Conservation (phyloP, 2,888 invertebrate genomes). For the Mimumesa dahlbomi region DNA sequence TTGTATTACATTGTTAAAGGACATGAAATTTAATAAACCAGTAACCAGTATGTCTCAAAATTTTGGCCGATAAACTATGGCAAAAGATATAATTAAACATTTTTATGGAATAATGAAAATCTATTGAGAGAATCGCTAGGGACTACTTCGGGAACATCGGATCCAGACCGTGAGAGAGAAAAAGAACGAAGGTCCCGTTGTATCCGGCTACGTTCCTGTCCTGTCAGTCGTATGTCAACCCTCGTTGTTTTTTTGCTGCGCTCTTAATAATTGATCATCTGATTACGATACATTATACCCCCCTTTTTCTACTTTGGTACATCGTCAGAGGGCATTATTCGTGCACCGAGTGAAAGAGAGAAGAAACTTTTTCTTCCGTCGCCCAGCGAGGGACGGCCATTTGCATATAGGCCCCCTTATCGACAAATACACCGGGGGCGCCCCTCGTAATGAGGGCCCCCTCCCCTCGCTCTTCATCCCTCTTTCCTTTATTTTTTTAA, state of each 20-base stretch:
- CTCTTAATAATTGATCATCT: conserved; percentile 80
- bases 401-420: conserved; percentile 79
- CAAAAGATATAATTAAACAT: too few relatives aligned
- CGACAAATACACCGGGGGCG: conserved; percentile 78
- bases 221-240: conserved; percentile 78
- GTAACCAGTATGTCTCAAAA: too few relatives aligned
- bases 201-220: conserved; percentile 65
- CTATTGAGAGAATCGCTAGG: too few relatives aligned
- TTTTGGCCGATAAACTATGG: too few relatives aligned
- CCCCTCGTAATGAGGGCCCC: conserved; percentile 77
- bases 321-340: conserved; percentile 71
- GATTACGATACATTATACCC: conserved; percentile 79
- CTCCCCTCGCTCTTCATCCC: conserved; percentile 55
- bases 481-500: conserved; percentile 68
- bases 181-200: conserved; percentile 50
- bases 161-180: conserved; percentile 1
- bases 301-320: conserved; percentile 55
- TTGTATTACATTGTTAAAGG: too few relatives aligned
- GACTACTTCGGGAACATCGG: background rate
- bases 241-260: conserved; percentile 79
- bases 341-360: conserved; percentile 67
- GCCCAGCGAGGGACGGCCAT: conserved; percentile 70
- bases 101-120: too few relatives aligned
- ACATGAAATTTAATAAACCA: too few relatives aligned
- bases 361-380: conserved; percentile 73